Base-by-base conservation (phyloP, 2,113 vertebrate species). In the Bothrops jararaca region DNA sequence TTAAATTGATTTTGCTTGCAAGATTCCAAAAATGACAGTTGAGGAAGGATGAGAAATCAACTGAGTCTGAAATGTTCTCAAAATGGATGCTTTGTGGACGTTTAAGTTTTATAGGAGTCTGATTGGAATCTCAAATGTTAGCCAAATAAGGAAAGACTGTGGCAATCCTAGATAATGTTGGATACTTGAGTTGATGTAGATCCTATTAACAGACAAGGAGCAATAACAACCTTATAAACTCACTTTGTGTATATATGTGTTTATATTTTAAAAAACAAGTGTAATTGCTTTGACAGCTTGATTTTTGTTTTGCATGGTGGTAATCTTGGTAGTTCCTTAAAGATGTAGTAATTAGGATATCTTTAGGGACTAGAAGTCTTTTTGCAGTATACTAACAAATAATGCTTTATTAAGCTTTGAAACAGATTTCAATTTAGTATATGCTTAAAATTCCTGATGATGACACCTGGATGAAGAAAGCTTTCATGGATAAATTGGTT, bases 131-230 rank as follows among this genome's bases (percentile, higher is more conserved):
- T 97, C 97, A 96, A 96, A 96, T 96, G 97, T 98, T 98, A 98
- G 97, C 98, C 98, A 98, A 98, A 98, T 98, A 98, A 98, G 98
- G 98, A 97, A 97, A 98, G 98, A 97, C 97, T 97, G 96, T 97
- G 97, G 97, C 97, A 98, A 97, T 97, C 97, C 48, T 96, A 97
- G 97, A 98, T 98, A 98, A 97, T 97, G 97, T 95, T 96, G 96
- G 96, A 96, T 98, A 97, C 97, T 97, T 95, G 96, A 95, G 93
- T 92, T 93, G 90, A 93, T 95, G 94, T 96, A 93, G 50, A 93
- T 96, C 94, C 89, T 98, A 29, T 95, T 96, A 96, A 95, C 95
- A 97, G 96, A 94, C 96, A 90, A 95, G 95, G 95, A 97, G 95
- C 95, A 97, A 96, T 89, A 94, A 87, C 86, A 86, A 18, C n/a